Conservation (phyloP, 2,113 vertebrate genomes). For the mouse (Mus musculus) region GRCm39 chr16:52498501-52499000, state of each 20-base stretch:
- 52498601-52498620: neutral
- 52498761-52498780: neutral
- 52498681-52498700: neutral
- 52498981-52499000: neutral
- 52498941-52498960: slow-evolving; percentile 20
- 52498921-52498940: neutral
- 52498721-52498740: neutral
- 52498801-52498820: slow-evolving; percentile 5
- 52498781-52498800: neutral
- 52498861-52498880: neutral
- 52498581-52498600: neutral
- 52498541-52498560: neutral
- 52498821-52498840: neutral
- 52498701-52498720: neutral
- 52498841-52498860: neutral
- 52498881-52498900: neutral
- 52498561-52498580: neutral
- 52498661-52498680: neutral
- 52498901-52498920: neutral
- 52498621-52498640: neutral
- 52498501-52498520: no score
- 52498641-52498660: neutral
- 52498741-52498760: neutral
- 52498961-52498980: neutral
- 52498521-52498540: neutral